A percentile compares a stretch with the other conserved stretches of the same genome.
These are phyloP conservation scores for Promerops cafer DNA, from an alignment of 2,113 vertebrate species.

Conservation along the genomic window DNA sequence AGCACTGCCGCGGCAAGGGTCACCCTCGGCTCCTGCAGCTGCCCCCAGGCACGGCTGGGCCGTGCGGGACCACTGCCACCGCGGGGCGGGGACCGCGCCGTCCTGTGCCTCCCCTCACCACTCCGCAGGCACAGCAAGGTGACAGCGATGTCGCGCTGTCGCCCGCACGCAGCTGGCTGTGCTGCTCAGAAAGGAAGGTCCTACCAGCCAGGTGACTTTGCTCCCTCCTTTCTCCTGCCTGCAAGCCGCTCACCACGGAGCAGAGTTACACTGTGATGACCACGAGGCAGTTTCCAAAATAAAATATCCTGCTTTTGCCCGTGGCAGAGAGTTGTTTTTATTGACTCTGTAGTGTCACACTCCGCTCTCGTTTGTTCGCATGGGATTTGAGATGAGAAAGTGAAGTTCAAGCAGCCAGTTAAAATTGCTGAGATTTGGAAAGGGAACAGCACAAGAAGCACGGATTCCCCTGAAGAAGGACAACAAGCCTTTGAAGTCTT, in stretches of 20 bases:
- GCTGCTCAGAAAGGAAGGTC: background rate
- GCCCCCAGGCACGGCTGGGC: fast-evolving
- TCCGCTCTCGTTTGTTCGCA: fast-evolving
- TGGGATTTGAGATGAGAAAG: background rate
- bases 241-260: background rate
- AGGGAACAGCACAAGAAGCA: background rate
- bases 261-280: background rate
- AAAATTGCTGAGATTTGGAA: slow-evolving; percentile 36
- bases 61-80: background rate
- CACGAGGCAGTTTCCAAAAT: background rate
- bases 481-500: slow-evolving; percentile 54
- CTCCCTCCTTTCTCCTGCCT: background rate
- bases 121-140: background rate
- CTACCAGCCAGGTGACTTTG: fast-evolving
- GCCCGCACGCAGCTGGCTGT: fast-evolving
- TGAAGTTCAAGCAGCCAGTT: slow-evolving; percentile 9
- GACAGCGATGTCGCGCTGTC: fast-evolving
- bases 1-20: background rate
- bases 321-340: background rate
- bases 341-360: background rate
- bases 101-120: fast-evolving
- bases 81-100: background rate
- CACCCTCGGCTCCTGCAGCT: background rate
- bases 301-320: background rate
- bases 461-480: slow-evolving; percentile 31